Evolutionary conservation across 2,113 vertebrate genomes (phyloP).

Genomic region (Triplophysa siluroides): DNA sequence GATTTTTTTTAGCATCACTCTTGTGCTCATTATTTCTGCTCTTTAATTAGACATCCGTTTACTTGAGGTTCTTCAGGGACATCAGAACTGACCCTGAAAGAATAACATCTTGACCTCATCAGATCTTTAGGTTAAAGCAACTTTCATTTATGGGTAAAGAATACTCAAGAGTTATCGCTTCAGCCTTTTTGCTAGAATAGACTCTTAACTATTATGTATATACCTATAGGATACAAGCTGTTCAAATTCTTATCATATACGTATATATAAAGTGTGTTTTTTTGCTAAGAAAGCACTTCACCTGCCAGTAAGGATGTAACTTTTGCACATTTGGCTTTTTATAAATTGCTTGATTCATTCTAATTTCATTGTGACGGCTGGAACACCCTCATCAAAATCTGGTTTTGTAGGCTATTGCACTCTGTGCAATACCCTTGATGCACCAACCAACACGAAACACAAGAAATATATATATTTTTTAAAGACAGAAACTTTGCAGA

Average conservation of each 20-base stretch:
- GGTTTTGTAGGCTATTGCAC: background rate
- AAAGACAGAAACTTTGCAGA: too few relatives aligned
- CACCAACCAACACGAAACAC: background rate
- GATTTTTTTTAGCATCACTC: constrained; percentile 21
- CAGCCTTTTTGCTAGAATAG: background rate
- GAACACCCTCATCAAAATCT: too few relatives aligned
- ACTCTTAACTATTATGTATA: too few relatives aligned
- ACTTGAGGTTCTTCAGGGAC: constrained; percentile 12
- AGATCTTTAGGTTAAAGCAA: background rate
- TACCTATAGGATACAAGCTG: background rate
- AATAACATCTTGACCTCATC: background rate
- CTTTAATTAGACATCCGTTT: constrained; percentile 6
- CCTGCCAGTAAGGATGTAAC: too few relatives aligned
- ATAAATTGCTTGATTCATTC: too few relatives aligned
- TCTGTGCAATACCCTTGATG: background rate
- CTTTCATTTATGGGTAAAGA: too few relatives aligned
- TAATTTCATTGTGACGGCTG: too few relatives aligned
- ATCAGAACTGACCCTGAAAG: background rate
- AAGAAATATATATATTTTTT: background rate
- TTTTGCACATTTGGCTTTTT: background rate
- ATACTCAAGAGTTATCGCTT: background rate
- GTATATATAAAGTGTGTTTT: rapidly evolving
- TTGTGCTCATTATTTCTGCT: background rate
- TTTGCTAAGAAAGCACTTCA: background rate
- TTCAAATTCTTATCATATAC: background rate